A percentile compares a stretch with the other conserved stretches of the same genome.
Conservation (phyloP, 2,797 vertebrate genomes). For the Arctocebus calabarensis region DNA sequence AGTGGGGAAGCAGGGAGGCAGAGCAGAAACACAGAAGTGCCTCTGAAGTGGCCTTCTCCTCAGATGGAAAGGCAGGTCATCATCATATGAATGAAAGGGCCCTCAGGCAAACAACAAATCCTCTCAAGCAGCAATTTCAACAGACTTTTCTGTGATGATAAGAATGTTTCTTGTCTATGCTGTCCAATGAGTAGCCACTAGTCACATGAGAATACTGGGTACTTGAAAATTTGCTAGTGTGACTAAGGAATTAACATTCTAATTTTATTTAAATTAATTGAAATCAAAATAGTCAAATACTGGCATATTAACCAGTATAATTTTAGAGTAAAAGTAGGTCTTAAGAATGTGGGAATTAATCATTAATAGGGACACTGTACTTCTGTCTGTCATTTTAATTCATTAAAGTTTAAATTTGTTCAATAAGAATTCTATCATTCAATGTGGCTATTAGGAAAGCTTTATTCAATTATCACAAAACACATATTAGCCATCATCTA, state of each 20-base stretch:
- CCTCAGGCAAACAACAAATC: not conserved
- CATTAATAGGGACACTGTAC: not conserved
- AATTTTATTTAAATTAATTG: not conserved
- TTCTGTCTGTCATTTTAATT: constrained; percentile 45
- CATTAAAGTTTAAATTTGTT: not conserved
- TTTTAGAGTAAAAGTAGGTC: not conserved
- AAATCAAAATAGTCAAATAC: not conserved
- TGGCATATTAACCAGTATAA: not conserved
- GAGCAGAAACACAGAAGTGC: not conserved
- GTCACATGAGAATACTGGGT: not conserved
- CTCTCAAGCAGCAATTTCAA: not conserved
- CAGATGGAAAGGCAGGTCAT: not conserved
- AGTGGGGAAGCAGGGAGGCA: not conserved
- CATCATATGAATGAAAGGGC: not conserved
- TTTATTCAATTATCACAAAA: constrained; percentile 28
- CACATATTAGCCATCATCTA: not conserved
- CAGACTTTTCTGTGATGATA: not conserved
- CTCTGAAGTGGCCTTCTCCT: not conserved
- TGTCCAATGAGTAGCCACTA: not conserved
- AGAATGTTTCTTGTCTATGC: not conserved
- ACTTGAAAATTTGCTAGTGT: not conserved
- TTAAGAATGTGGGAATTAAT: not conserved
- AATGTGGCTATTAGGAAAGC: not conserved
- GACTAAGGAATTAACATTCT: not conserved
- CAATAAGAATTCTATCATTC: constrained; percentile 46